Base-by-base conservation (phyloP, 2,113 vertebrate genomes). In the Myxocyprinus asiaticus region DNA sequence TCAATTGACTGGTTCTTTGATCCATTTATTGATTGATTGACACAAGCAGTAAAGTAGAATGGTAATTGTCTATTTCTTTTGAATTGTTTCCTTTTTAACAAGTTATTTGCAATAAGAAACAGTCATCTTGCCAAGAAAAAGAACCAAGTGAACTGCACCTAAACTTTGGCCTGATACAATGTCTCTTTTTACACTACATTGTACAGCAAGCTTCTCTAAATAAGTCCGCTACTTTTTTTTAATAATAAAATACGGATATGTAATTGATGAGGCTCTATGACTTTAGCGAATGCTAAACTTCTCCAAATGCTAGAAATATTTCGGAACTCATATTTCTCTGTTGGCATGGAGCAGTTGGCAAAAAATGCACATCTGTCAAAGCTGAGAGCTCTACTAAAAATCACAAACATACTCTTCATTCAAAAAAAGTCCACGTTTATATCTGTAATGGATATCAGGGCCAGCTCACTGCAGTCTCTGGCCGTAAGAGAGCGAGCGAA, bases 341-440 rank as follows among this genome's bases (percentile, higher is more conserved):
- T 86, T 88, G 56, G 58, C 74, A 56, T 77, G n/a, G 78, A 64
- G 50, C 9, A 47, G 15, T 10, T n/a, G 56, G 22, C 70, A 44
- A 42, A 71, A 9, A 72, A 53, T 45, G 33, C 47, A 58, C 71
- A 22, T 64, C 65, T 43, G 67, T 76, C 77, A 78, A 53, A 62
- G 15, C 9, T 7, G 48, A 51, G 17, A 33, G 7, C 9, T 56
- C 61, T 33, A 17, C 7, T 62, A 15, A 73, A 83, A 56, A 47
- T 65, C 42, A 53, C n/a, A 50, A 47, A 53, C 44, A 56, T 63
- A 64, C 11, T 48, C 3, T 76, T 6, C 45, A 12, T 62, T 70
- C 11, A 63, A 44, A 9, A 6, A 33, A 33, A 33, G 22, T 47
- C 15, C n/a, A 7, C 42, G 51, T 72, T 72, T 59, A n/a, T 45